Conservation (phyloP, 2,113 vertebrate species). For the Syrmaticus mikado region DNA sequence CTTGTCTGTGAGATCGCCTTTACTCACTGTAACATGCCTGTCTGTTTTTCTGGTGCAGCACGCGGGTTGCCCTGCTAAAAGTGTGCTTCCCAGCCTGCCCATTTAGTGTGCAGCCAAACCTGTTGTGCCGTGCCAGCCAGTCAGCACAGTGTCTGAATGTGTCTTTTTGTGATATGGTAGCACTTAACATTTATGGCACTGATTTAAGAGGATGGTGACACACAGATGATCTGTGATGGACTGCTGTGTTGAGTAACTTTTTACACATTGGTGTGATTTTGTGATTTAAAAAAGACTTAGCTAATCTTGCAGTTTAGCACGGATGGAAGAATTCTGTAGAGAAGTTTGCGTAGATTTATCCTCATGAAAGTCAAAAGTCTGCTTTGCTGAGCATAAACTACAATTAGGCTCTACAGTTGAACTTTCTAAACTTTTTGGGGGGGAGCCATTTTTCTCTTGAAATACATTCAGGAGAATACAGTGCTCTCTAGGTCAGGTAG, state of each 20-base stretch:
- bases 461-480: background rate
- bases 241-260: background rate
- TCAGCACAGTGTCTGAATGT: background rate
- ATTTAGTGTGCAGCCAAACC: too few species aligned
- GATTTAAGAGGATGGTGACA: background rate
- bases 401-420: background rate
- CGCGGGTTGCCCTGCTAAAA: background rate
- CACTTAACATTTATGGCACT: background rate
- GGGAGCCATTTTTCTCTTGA: background rate
- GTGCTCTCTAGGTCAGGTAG: background rate
- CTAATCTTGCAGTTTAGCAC: rapidly evolving
- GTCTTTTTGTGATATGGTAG: background rate
- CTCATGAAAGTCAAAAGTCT: background rate
- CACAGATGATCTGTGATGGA: background rate
- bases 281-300: background rate
- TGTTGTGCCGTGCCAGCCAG: background rate
- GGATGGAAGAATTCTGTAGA: background rate
- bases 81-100: background rate
- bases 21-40: background rate
- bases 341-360: background rate
- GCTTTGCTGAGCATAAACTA: background rate
- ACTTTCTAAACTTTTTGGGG: background rate
- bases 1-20: background rate
- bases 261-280: background rate
- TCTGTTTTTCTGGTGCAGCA: background rate